phyloP scores from a whole-genome alignment of 2,113 vertebrate species.

The Myrmecophaga tridactyla region DNA sequence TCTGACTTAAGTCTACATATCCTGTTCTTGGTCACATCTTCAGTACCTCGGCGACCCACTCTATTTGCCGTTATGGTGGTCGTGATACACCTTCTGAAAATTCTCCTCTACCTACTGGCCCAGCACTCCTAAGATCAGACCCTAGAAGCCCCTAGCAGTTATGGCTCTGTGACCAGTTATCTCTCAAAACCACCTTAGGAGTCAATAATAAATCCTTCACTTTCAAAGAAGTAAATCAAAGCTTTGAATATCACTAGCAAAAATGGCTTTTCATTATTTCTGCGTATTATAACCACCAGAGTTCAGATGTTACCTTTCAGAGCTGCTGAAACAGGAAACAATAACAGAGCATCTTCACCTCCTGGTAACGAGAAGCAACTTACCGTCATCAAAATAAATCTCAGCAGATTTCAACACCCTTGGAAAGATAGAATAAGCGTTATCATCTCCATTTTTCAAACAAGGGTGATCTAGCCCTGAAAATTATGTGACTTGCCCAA shows the following conservation, averaged over 20 bases:
- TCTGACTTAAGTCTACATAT: neutral
- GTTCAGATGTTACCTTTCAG: slow-evolving; percentile 75
- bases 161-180: slow-evolving; percentile 56
- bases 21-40: neutral
- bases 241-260: slow-evolving; percentile 44
- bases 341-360: slow-evolving; percentile 69
- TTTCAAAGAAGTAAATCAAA: slow-evolving; percentile 73
- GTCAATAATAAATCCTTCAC: slow-evolving; percentile 72
- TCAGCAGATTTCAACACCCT: slow-evolving; percentile 74
- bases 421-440: slow-evolving; percentile 20
- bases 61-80: neutral
- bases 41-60: neutral
- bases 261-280: slow-evolving; percentile 70
- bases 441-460: neutral
- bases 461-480: neutral
- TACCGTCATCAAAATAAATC: slow-evolving; percentile 83
- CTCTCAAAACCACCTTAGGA: slow-evolving; percentile 79
- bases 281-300: slow-evolving; percentile 63
- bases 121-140: neutral
- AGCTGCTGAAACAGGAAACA: slow-evolving; percentile 73
- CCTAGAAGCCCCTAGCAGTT: slow-evolving; percentile 13
- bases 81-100: neutral
- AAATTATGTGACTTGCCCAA: neutral
- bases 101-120: neutral
- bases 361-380: slow-evolving; percentile 79